phyloP scores from a whole-genome alignment of 2,113 vertebrate species.

The Istiophorus platypterus region DNA sequence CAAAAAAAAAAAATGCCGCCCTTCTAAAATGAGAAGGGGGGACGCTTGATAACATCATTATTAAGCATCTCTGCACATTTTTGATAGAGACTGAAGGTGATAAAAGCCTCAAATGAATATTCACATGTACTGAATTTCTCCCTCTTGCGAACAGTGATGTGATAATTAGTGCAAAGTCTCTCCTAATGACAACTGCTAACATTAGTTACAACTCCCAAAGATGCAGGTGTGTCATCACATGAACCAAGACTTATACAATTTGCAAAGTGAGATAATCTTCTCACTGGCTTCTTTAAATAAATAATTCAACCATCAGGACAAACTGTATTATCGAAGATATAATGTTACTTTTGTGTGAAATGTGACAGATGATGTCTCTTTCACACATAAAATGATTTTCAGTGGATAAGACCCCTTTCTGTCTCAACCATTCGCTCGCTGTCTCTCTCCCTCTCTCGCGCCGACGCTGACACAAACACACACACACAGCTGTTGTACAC shows the following conservation, averaged over 20 bases:
- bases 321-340: conserved; percentile 36
- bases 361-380: conserved; percentile 58
- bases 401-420: conserved; percentile 38
- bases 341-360: conserved; percentile 46
- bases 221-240: conserved; percentile 54
- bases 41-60: conserved; percentile 38
- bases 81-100: conserved; percentile 27
- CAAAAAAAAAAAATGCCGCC: conserved; percentile 68
- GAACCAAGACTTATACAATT: conserved; percentile 46
- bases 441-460: conserved; percentile 7
- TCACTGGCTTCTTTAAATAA: conserved; percentile 37
- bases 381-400: conserved; percentile 62
- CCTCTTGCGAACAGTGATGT: conserved; percentile 63
- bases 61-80: conserved; percentile 38
- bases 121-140: conserved; percentile 26
- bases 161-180: conserved; percentile 71
- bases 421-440: conserved; percentile 37
- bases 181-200: conserved; percentile 71
- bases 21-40: conserved; percentile 67
- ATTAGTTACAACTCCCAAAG: conserved; percentile 65
- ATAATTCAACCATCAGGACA: conserved; percentile 47
- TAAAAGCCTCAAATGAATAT: conserved; percentile 53
- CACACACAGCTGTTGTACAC: conserved; percentile 39
- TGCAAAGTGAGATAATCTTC: conserved; percentile 53
- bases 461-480: conserved; percentile 26